phyloP scores from a whole-genome alignment of 2,888 invertebrate species.

The Tenthredo mesomela region DNA sequence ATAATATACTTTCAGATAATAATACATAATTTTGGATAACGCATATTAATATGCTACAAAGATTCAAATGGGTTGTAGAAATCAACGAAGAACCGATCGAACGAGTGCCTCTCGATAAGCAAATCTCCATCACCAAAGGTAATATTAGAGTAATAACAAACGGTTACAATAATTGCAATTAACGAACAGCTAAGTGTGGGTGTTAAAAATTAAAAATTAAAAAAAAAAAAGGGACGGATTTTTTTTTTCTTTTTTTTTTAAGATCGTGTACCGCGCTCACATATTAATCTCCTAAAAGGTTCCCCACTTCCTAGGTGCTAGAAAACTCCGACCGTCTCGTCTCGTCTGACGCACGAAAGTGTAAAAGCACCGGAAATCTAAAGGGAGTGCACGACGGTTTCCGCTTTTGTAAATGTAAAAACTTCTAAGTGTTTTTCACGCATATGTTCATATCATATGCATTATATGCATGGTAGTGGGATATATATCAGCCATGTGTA shows the following conservation, averaged over 20 bases:
- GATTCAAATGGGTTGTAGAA: slow-evolving; percentile 80
- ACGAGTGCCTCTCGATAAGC: slow-evolving; percentile 79
- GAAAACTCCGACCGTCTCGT: background rate
- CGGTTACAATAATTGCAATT: background rate
- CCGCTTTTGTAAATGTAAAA: background rate
- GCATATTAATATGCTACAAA: slow-evolving; percentile 68
- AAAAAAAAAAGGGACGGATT: background rate
- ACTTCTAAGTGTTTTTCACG: background rate
- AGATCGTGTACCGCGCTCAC: background rate
- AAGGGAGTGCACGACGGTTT: background rate
- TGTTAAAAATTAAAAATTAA: background rate
- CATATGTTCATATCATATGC: background rate
- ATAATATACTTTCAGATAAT: background rate
- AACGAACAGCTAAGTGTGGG: too few species aligned
- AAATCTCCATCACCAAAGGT: slow-evolving; percentile 80
- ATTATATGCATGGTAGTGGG: background rate
- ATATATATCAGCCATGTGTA: background rate
- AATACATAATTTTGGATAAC: background rate
- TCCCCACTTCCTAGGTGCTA: background rate
- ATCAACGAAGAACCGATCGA: slow-evolving; percentile 78
- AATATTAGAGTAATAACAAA: slow-evolving; percentile 50
- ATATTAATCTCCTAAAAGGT: slow-evolving; percentile 7
- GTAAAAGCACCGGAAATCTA: slow-evolving; percentile 30
- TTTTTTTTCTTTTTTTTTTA: background rate
- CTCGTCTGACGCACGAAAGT: background rate